Conservation (phyloP, 2,797 vertebrate species). For the Pseudochaenichthys georgianus region DNA sequence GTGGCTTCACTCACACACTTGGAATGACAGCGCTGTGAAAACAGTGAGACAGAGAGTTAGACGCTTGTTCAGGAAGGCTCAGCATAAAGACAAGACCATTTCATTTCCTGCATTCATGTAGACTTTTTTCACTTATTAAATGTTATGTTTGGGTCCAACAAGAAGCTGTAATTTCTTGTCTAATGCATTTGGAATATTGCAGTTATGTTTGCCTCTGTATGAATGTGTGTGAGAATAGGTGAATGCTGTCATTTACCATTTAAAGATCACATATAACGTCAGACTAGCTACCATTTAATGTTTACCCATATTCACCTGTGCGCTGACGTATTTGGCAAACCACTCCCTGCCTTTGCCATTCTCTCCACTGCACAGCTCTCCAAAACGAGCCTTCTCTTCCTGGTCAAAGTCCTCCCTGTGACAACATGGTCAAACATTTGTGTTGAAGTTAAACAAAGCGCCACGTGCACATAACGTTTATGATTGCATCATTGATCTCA, state of each 20-base stretch:
- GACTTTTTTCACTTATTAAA: not conserved
- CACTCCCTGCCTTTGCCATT: conserved; percentile 94
- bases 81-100: not conserved
- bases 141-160: not conserved
- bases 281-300: not conserved
- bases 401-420: conserved; percentile 94
- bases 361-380: conserved; percentile 92
- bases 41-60: conserved; percentile 2
- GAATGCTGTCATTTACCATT: too few relatives aligned
- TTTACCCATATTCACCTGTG: conserved; percentile 87
- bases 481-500: too few relatives aligned
- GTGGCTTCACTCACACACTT: conserved; percentile 96
- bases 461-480: not conserved
- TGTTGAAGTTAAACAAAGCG: not conserved
- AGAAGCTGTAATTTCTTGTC: not conserved
- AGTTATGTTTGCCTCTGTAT: not conserved
- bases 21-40: conserved; percentile 94
- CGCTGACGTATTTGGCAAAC: conserved; percentile 95
- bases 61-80: not conserved
- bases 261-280: not conserved
- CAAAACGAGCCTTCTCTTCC: conserved; percentile 96
- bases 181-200: not conserved
- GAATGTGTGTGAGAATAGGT: too few relatives aligned
- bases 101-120: not conserved
- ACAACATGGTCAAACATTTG: conserved; percentile 7